Evolutionary conservation across 2,888 invertebrate species (phyloP).

Genomic region (Deilephila porcellus): DNA sequence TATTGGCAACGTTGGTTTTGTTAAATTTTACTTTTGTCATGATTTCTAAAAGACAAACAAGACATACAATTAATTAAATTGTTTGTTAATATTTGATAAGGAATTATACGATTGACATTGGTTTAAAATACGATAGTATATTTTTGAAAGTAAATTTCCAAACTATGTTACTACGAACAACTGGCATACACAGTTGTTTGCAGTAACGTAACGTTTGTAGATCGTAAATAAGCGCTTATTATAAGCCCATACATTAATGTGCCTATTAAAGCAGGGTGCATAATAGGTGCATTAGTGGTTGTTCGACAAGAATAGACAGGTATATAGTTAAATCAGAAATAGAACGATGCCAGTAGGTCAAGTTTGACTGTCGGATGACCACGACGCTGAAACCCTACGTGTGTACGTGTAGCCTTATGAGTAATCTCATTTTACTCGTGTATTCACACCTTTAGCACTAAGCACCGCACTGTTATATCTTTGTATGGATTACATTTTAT

Average conservation of each 20-base stretch:
- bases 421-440: slow-evolving; percentile 68
- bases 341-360: slow-evolving; percentile 64
- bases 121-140: background rate
- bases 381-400: slow-evolving; percentile 39
- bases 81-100: background rate
- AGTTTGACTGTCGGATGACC: slow-evolving; percentile 51
- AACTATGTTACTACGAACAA: too few species aligned
- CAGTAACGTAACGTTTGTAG: background rate
- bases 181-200: too few species aligned
- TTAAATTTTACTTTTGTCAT: background rate
- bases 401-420: slow-evolving; percentile 67
- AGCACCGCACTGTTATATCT: slow-evolving; percentile 10
- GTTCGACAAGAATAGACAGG: background rate
- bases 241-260: background rate
- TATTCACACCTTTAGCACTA: slow-evolving; percentile 47
- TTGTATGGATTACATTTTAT: background rate
- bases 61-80: background rate
- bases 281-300: background rate
- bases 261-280: background rate
- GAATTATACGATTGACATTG: background rate
- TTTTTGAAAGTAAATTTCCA: too few species aligned
- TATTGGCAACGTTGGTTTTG: background rate
- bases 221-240: background rate
- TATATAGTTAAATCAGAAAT: slow-evolving; percentile 25
- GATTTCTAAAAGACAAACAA: background rate